These are phyloP conservation scores for Embidobia sp. DNA, from an alignment of 2,888 invertebrate species.

Conservation along the genomic window DNA sequence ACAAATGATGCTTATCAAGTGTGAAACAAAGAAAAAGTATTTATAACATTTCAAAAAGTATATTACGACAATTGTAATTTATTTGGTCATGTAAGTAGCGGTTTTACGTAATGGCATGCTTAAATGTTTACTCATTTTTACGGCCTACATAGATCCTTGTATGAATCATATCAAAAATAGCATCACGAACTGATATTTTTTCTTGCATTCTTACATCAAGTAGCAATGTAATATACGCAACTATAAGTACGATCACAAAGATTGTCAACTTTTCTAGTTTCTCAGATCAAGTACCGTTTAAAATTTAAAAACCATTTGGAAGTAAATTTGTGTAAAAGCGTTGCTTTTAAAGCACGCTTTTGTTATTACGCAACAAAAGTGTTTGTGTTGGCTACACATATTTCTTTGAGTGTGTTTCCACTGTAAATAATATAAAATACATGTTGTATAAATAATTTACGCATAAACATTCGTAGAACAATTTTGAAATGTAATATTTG, in stretches of 20 bases:
- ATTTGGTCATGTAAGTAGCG: constrained; percentile 29
- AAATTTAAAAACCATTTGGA: constrained; percentile 7
- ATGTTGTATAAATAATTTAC: no score
- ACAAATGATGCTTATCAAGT: not conserved
- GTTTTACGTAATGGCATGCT: constrained; percentile 11
- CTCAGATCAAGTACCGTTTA: constrained; percentile 18
- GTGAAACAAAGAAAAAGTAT: not conserved
- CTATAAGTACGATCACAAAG: constrained; percentile 13
- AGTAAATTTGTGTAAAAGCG: not conserved
- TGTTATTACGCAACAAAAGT: no score
- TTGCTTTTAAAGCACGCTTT: no score
- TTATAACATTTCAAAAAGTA: not conserved
- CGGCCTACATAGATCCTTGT: constrained; percentile 3
- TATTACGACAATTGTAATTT: not conserved
- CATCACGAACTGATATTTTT: constrained; percentile 1
- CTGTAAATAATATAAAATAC: no score
- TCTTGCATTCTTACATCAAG: not conserved
- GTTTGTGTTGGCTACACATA: no score
- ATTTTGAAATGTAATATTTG: no score
- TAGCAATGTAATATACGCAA: constrained; percentile 1
- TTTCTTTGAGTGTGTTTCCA: no score
- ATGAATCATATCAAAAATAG: constrained; percentile 11
- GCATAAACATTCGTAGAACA: no score
- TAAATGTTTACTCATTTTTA: constrained; percentile 20
- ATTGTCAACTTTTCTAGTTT: constrained; percentile 31